Evolutionary conservation across 2,113 vertebrate species (phyloP).

Genomic region (Phoenicopterus ruber): DNA sequence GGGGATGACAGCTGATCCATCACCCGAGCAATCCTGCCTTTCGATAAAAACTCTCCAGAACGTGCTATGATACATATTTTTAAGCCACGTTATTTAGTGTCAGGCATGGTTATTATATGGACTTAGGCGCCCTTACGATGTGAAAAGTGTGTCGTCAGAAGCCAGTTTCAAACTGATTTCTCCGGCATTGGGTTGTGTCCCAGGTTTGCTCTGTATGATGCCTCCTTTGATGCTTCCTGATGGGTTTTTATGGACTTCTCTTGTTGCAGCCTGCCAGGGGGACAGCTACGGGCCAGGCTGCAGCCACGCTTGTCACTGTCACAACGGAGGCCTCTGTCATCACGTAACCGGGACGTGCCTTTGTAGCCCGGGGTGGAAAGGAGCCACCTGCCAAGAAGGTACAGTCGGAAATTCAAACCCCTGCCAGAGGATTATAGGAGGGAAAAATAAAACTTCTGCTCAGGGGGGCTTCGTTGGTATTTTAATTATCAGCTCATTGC

Average conservation of each 20-base stretch:
- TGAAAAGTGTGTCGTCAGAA: background rate
- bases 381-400: constrained; percentile 64
- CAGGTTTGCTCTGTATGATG: background rate
- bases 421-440: background rate
- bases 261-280: constrained; percentile 50
- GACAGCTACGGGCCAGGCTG: constrained; percentile 57
- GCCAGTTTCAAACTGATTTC: background rate
- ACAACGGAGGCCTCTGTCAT: constrained; percentile 65
- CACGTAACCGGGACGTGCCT: constrained; percentile 2
- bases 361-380: constrained; percentile 15
- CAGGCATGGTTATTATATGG: background rate
- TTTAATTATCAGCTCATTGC: background rate
- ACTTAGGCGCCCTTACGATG: background rate
- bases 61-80: constrained; percentile 22
- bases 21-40: constrained; percentile 13
- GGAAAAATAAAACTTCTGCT: background rate
- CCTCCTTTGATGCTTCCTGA: background rate
- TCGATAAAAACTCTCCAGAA: constrained; percentile 25
- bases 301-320: constrained; percentile 60
- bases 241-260: background rate
- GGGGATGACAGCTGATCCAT: constrained; percentile 67
- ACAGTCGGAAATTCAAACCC: background rate
- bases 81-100: background rate
- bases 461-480: background rate
- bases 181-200: background rate